Base-by-base conservation (phyloP, 1,140 invertebrate species). In the Scaptodrosophila lebanonensis region DNA sequence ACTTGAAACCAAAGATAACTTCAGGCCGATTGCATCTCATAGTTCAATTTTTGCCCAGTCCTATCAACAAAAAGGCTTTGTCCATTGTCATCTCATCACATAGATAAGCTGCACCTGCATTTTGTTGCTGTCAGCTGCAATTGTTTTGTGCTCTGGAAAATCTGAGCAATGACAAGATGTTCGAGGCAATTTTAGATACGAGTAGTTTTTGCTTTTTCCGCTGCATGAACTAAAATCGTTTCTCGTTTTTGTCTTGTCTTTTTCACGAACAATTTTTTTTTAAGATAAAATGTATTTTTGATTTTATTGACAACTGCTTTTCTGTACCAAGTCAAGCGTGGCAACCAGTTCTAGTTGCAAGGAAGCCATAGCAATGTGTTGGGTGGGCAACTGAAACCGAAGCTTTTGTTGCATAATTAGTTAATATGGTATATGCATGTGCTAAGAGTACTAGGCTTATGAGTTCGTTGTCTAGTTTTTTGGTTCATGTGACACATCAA, bases 81-180 rank as follows among this genome's bases (percentile, higher is more conserved):
- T 38, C 32, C 35, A 20, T 11, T 52, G 30, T 6, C 27, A 42
- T 33, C 36, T 40, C 42, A 43, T 35, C 22, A 25, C 22, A 4
- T 25, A 4, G 8, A 25, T 36, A 22, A 52, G 44, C 39, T 58
- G 49, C 72, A 79, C 72, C 73, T 73, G 73, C 73, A 77, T 66
- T 77, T 77, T 79, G 79, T 68, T 76, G 68, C 75, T 77, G 73
- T 79, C 73, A 77, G 61, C 43, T 68, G 73, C 68, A 72, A 79
- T 30, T 47, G n/a, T n/a, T n/a, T 43, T 52, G 39, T 50, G 29
- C 45, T 38, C 17, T 36, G 30, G 36, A 53, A 61, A 50, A 32
- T 49, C 33, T 43, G 48, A 25, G 16, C 40, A 18, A 17, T 45
- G 38, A 42, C 38, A 39, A 45, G 7, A 47, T 57, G 39, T 45